A percentile compares a stretch with the other conserved stretches of the same genome.
These are phyloP conservation scores for Phenganax marumi DNA, from an alignment of 92 coral and sea anemone genomes.

Conservation along the genomic window DNA sequence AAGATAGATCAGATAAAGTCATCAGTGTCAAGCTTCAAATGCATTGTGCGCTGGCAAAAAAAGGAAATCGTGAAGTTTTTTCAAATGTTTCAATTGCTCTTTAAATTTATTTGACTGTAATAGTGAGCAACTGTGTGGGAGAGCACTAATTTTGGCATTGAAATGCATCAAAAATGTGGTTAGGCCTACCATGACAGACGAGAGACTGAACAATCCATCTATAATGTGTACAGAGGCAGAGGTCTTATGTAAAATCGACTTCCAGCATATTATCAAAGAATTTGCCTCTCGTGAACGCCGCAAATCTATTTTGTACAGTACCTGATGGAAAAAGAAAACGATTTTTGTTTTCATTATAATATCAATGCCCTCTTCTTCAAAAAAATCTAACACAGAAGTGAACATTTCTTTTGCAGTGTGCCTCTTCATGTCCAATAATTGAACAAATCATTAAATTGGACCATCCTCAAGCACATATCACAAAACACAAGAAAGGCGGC, in stretches of 20 bases:
- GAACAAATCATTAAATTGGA: constrained; percentile 19
- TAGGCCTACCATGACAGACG: constrained; percentile 11
- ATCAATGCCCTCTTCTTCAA: not conserved
- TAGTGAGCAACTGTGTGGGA: no score
- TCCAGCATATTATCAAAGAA: constrained; percentile 19
- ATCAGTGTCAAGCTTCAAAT: no score
- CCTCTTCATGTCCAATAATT: constrained; percentile 18
- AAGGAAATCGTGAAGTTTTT: no score
- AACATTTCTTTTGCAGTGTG: constrained; percentile 35
- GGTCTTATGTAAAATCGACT: not conserved
- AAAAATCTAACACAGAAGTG: not conserved
- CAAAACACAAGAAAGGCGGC: constrained; percentile 5
- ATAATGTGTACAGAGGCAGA: not conserved
- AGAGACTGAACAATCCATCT: constrained; percentile 7
- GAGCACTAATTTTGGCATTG: not conserved
- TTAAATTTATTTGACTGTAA: no score
- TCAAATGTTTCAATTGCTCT: no score
- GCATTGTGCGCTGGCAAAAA: no score
- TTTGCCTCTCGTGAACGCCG: constrained; percentile 9
- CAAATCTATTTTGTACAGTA: no score
- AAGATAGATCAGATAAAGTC: not conserved
- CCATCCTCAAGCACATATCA: not conserved
- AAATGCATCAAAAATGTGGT: constrained; percentile 10
- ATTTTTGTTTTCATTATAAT: not conserved
- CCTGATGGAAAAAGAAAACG: no score